These are phyloP conservation scores for Sinocyclocheilus anophthalmus DNA, from an alignment of 2,113 vertebrate species.

Conservation along the genomic window DNA sequence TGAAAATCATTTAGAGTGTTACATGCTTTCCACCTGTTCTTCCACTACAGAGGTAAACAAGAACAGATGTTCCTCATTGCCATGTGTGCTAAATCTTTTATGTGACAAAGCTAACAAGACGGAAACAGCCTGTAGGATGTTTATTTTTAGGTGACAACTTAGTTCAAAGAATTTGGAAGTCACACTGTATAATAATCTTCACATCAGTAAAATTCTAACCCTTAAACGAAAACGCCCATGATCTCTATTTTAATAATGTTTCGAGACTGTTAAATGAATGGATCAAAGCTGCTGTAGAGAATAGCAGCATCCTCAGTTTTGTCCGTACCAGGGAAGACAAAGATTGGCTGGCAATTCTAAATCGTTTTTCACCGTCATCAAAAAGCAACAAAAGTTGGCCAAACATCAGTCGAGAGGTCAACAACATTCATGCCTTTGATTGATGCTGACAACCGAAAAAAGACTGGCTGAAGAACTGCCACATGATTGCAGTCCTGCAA, in stretches of 20 bases:
- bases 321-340: background rate
- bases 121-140: constrained; percentile 6
- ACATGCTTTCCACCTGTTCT: constrained; percentile 43
- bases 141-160: constrained; percentile 19
- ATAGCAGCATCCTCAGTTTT: background rate
- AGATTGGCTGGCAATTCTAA: background rate
- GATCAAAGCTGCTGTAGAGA: background rate
- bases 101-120: constrained; percentile 16
- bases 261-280: background rate
- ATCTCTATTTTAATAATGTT: constrained; percentile 11
- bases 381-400: background rate
- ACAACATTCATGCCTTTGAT: background rate
- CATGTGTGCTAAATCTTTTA: constrained; percentile 27
- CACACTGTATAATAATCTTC: background rate
- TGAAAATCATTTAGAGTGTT: background rate
- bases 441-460: background rate
- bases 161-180: constrained; percentile 5
- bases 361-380: background rate
- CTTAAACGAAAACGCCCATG: background rate
- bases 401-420: background rate
- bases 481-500: background rate
- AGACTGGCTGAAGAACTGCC: background rate
- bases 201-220: background rate
- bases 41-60: constrained; percentile 11
- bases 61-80: constrained; percentile 1